These are phyloP conservation scores for Cercopithecus petaurista DNA, from an alignment of 2,797 vertebrate genomes.

Conservation along the genomic window DNA sequence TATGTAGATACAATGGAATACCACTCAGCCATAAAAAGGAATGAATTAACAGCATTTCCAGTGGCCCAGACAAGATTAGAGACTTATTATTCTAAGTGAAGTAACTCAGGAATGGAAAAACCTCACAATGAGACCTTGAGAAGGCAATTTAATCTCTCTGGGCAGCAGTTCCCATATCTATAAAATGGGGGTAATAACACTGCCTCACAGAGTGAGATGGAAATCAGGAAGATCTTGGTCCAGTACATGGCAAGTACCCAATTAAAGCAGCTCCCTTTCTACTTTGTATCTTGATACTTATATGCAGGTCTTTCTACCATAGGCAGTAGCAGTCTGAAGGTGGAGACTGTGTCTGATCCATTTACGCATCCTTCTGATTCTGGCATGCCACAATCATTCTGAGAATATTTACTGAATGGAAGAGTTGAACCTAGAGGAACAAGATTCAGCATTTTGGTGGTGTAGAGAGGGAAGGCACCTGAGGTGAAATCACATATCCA, in stretches of 20 bases:
- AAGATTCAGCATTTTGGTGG: too few relatives aligned
- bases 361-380: too few relatives aligned
- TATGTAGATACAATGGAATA: too few relatives aligned
- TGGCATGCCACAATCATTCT: neutral
- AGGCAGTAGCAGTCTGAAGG: neutral
- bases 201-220: neutral
- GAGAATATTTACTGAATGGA: neutral
- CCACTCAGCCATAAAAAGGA: too few relatives aligned
- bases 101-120: too few relatives aligned
- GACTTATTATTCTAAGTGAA: too few relatives aligned
- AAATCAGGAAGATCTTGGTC: neutral
- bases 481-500: neutral
- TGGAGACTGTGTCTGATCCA: neutral
- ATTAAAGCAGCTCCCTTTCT: neutral
- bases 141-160: neutral
- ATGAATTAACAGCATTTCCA: too few relatives aligned
- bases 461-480: neutral
- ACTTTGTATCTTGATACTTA: neutral
- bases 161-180: neutral
- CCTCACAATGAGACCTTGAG: neutral
- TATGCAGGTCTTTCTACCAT: neutral
- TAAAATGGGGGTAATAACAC: neutral
- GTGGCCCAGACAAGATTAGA: too few relatives aligned
- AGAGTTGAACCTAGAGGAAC: rapidly evolving
- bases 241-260: neutral